These are phyloP conservation scores for Sipunculus nudus DNA, from an alignment of 2,888 invertebrate genomes.

Conservation along the genomic window DNA sequence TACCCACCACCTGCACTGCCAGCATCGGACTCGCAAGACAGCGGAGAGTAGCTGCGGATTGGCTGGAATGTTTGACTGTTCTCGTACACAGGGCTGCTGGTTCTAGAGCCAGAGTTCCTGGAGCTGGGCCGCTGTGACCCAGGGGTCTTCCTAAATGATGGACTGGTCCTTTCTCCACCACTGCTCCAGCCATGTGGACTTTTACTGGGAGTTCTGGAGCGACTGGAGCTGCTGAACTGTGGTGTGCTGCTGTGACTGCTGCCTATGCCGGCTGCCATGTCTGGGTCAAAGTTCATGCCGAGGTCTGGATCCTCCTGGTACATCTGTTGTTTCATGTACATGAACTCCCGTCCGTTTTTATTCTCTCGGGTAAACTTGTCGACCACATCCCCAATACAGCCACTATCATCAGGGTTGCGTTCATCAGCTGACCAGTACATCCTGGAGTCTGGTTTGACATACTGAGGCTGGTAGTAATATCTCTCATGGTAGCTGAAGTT, in stretches of 20 bases:
- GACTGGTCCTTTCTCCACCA: too few species aligned
- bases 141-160: conserved; percentile 41
- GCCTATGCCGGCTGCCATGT: too few species aligned
- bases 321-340: conserved; percentile 22
- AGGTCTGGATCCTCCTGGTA: conserved; percentile 17
- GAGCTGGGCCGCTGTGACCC: conserved; percentile 35
- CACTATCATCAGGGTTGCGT: too few species aligned
- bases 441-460: too few species aligned
- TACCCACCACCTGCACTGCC: not conserved
- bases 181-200: too few species aligned
- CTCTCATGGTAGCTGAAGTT: too few species aligned
- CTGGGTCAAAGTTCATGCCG: too few species aligned
- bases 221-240: too few species aligned
- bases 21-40: not conserved
- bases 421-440: too few species aligned
- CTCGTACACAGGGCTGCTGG: not conserved
- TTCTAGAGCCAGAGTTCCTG: not conserved
- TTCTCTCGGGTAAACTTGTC: conserved; percentile 11
- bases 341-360: conserved; percentile 9
- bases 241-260: too few species aligned
- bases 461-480: too few species aligned
- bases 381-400: conserved; percentile 13
- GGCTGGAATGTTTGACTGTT: conserved; percentile 1
- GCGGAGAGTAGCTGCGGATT: not conserved
- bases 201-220: too few species aligned